Base-by-base conservation (phyloP, 1,140 invertebrate genomes). In the Cotesia vestalis region DNA sequence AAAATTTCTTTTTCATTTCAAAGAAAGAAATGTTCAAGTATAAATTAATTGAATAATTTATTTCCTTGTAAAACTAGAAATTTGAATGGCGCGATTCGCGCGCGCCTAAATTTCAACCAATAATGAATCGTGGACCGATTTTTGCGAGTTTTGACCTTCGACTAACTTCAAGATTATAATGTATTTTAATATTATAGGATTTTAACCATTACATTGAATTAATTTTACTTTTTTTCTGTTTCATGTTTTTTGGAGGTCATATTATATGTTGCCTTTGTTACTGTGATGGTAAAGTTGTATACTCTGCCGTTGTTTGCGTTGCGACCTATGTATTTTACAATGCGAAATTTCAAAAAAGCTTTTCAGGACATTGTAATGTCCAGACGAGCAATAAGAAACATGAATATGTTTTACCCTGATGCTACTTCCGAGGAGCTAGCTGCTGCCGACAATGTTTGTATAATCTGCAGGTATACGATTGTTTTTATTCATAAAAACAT, bases 231-330 rank as follows among this genome's bases (percentile, higher is more conserved):
- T 59, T 40, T 17, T 69, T 20, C 51, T 14, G 35, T 20, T 4
- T 52, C 34, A 3, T 46, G 17, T 66, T 55, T 63, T 72, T 84
- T 91, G n/a, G 90, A 94, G 87, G 96, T 99, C 34, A 86, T 97
- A 4, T 88, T 99, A 1, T 99, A 99, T 83, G 88, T 98, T 59
- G 89, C 94, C 17, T 99, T 99, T 86, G 95, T 99, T 69, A 90
- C 94, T 12, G 95, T 99, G 57, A 99, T 99, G 98, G 93, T 99
- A 2, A 92, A 95, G 84, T 94, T 99, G 68, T 99, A 99, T 83
- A 99, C 98, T 4, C 90, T 99, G 84, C 98, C 98, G 61, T 87
- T 99, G 74, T 99, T 99, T 89, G 97, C 98, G 20, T 96, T 99
- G 83, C 90, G 98, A 79, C 98, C 98, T 20, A 99, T 99, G 95